Base-by-base conservation (phyloP, 2,113 vertebrate species). In the Pelecanoides urinatrix region DNA sequence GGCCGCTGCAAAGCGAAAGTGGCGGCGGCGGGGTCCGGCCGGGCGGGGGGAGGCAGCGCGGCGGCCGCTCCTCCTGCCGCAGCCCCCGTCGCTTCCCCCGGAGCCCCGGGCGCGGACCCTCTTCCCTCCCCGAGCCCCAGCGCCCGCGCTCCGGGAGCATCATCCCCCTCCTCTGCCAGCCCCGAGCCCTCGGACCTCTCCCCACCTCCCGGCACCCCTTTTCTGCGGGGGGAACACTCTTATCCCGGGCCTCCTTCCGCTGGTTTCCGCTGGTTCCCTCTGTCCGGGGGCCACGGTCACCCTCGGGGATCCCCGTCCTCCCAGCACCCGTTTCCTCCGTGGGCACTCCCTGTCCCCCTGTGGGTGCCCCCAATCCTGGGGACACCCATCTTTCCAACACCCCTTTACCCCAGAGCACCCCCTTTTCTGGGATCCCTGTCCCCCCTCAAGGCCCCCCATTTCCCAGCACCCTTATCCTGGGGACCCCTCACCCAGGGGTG, bases 1-100 rank as follows among this genome's bases (percentile, higher is more conserved):
- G 52, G n/a, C 58, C 8, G 73, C 58, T 40, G 76, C 25, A 79
- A 96, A 95, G 77, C 11, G 94, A 92, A 94, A 90, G 94, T 59
- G 72, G 62, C 26, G 61, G 53, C 22, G 59, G 36, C 40, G 40
- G 40, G 22, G 72, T n/a, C 53, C 73, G 38, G 52, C 40, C 40
- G 40, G 40, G 40, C 40, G 40, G 40, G 40, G 53, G 79, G 65
- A 65, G 75, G 62, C 77, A 11, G n/a, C 44, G 78, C 77, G 55
- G 67, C 30, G 13, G 78, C n/a, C 45, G 73, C 88, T 61, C 4
- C 21, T n/a, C 30, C 22, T 10, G 71, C 26, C 44, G 59, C 49
- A 49, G 72, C 45, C 18, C 36, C 45, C 44, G 55, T 55, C 58
- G 82, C 66, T 45, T 8, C 11, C 10, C 23, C 68, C 45, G n/a